Evolutionary conservation across 2,113 vertebrate species (phyloP), one percentile per base, ranked within the genome.

Genomic region (Emydura subglobosa): DNA sequence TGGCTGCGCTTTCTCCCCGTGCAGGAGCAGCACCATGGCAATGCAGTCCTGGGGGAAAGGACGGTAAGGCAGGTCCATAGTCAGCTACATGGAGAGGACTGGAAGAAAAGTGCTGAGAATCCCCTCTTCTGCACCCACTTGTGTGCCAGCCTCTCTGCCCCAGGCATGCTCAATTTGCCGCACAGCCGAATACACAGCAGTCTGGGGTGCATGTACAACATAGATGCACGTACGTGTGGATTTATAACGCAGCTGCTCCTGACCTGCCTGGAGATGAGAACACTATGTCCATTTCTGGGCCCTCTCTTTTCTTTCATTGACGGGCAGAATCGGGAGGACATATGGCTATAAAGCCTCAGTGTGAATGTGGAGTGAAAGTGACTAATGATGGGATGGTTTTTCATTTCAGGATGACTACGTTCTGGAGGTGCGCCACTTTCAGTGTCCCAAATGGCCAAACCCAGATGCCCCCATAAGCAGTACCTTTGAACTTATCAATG

Each of bases 401-500:
- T 96, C 87, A 0, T 97, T 97, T 91, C 96, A 99, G 99, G 99
- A 99, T 94, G 99, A 99, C 97, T 99, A 99, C 29, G 99, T 99
- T 78, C 98, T 99, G 91, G 99, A 99, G 97, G 99, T 99, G 50
- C 99, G 99, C 90, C 99, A 99, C 97, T 99, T 99, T 95, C 99
- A 99, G 98, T 99, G 99, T 98, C 99, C 99, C 89, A 99, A 99
- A 97, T 99, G 99, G 99, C 99, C 99, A 39, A 99, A 99, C 91
- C 99, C 99, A 5, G 99, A 99, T 19, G 99, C 99, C 88, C 99
- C 99, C 61, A 99, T 99, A 92, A 99, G 99, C 98, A 99, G 99
- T 97, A 99, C 99, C 94, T 99, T 99, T 81, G 99, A 99, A 98
- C 99, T 99, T 96, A 99, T 99, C 98, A 99, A 99, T 44, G 99